Conservation (phyloP, 2,797 vertebrate genomes). For the Xyrichtys novacula region DNA sequence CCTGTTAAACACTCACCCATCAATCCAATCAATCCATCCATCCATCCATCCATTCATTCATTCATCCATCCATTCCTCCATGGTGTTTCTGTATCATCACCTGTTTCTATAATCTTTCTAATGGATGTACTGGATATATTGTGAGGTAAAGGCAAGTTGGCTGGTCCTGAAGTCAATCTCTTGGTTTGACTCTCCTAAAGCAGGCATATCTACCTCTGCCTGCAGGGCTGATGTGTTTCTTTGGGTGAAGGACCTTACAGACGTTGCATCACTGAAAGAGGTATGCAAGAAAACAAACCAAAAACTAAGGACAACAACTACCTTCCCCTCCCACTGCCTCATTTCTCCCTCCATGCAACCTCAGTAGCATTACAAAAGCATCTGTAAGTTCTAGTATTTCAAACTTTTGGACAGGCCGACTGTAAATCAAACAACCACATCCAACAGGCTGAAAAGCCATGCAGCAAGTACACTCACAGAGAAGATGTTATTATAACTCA, state of each 20-base stretch:
- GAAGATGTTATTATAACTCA: conserved; percentile 75
- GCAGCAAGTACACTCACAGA: conserved; percentile 68
- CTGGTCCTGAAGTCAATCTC: conserved; percentile 24
- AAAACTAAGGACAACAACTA: conserved; percentile 70
- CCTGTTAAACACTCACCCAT: too few species aligned
- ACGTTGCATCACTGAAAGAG: conserved; percentile 77
- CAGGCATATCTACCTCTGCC: conserved; percentile 35
- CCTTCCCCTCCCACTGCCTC: conserved; percentile 58
- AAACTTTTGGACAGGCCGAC: conserved; percentile 70
- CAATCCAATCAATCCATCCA: conserved; percentile 12
- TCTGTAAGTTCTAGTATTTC: conserved; percentile 77
- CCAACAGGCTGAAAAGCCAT: conserved; percentile 74
- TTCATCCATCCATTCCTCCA: conserved; percentile 5
- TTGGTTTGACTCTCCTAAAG: background rate
- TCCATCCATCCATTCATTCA: background rate
- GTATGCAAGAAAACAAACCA: conserved; percentile 70
- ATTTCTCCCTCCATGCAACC: conserved; percentile 73
- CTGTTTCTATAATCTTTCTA: too few species aligned
- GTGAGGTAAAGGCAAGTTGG: too few species aligned
- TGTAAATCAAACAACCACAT: conserved; percentile 83
- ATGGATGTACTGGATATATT: too few species aligned
- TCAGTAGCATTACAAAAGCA: conserved; percentile 81
- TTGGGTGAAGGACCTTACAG: conserved; percentile 58
- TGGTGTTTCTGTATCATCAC: too few species aligned
- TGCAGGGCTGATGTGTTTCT: conserved; percentile 42